Conservation (phyloP, 1,140 invertebrate genomes). For the Brachystomella parvula region DNA sequence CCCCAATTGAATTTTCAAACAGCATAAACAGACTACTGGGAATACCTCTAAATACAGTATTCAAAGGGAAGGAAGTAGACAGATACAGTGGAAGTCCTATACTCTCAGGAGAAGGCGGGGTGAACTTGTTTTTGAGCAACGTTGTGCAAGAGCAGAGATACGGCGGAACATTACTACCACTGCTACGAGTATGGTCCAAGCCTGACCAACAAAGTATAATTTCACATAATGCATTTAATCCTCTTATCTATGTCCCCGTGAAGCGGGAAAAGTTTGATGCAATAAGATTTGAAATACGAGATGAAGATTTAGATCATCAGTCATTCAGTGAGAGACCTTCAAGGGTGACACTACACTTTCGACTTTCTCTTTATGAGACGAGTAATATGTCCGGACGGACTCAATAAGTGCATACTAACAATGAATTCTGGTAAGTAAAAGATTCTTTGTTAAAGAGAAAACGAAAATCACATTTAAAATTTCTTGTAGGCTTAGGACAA, state of each 20-base stretch:
- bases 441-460: not conserved
- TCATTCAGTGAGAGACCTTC: not conserved
- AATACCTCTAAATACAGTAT: not conserved
- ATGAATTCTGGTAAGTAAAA: conserved; percentile 5
- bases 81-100: not conserved
- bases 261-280: not conserved
- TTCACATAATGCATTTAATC: not conserved
- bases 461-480: not conserved
- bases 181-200: no score
- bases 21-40: not conserved
- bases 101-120: not conserved
- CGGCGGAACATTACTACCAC: not conserved
- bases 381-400: not conserved
- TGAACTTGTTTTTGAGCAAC: not conserved
- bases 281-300: not conserved
- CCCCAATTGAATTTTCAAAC: not conserved
- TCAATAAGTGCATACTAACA: not conserved
- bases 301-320: not conserved
- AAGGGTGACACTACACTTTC: not conserved
- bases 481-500: not conserved
- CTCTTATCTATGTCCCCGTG: not conserved
- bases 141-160: not conserved
- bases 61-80: not conserved
- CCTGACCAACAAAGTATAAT: not conserved
- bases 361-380: not conserved